phyloP scores from a whole-genome alignment of 2,888 invertebrate species.

The Craniophora ligustri region DNA sequence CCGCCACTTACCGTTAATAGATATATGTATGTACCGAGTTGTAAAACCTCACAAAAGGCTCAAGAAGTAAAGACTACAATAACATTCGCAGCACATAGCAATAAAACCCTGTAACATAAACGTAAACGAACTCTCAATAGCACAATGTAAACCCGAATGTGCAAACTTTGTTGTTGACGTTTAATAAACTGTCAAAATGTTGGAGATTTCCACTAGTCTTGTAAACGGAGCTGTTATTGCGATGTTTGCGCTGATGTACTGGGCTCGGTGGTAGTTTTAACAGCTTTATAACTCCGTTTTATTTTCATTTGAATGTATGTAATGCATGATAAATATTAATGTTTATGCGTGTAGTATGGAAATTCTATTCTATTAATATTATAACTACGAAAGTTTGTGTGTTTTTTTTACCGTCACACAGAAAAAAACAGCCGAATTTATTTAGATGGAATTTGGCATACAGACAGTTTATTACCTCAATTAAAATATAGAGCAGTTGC shows the following conservation, averaged over 20 bases:
- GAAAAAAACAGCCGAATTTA: no score
- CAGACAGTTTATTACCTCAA: no score
- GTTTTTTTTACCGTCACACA: no score
- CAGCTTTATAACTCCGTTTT: neutral
- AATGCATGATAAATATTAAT: no score
- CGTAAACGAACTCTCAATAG: slow-evolving; percentile 33
- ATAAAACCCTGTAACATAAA: slow-evolving; percentile 36
- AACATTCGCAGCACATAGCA: slow-evolving; percentile 34
- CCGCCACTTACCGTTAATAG: no score
- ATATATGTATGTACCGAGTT: no score
- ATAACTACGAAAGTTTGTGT: no score
- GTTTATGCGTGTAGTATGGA: no score
- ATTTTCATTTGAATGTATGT: no score
- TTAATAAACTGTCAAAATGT: slow-evolving; percentile 44
- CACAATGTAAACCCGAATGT: slow-evolving; percentile 28
- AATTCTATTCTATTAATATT: no score
- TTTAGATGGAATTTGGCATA: no score
- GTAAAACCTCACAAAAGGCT: slow-evolving; percentile 17
- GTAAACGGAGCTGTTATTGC: slow-evolving; percentile 10
- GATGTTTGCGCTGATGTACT: slow-evolving; percentile 10
- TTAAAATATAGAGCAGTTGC: no score
- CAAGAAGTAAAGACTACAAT: slow-evolving; percentile 45
- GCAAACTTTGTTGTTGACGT: slow-evolving; percentile 41
- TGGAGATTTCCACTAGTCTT: slow-evolving; percentile 3
- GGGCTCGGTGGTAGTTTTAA: neutral